Evolutionary conservation across 1,140 invertebrate genomes (phyloP).

Genomic region (Ostrea edulis): DNA sequence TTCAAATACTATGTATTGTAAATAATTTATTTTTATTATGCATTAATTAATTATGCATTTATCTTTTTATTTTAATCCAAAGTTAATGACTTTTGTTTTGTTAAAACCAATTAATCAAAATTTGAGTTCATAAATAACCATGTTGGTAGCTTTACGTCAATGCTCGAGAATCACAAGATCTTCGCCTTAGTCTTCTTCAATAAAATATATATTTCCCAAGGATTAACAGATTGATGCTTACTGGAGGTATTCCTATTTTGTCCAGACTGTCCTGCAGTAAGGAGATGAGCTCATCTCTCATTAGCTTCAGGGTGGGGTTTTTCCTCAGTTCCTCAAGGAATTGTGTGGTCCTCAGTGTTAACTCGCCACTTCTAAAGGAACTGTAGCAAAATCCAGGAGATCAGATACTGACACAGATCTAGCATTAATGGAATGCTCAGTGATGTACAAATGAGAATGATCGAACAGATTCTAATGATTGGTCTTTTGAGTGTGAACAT

Average conservation of each 20-base stretch:
- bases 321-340: constrained; percentile 71
- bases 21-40: no score
- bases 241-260: constrained; percentile 73
- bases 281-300: constrained; percentile 72
- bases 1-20: no score
- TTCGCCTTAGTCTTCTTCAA: no score
- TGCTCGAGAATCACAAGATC: no score
- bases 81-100: no score
- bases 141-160: no score
- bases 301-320: constrained; percentile 72
- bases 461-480: background rate
- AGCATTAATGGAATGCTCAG: background rate
- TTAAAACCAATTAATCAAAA: no score
- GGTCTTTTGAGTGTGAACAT: background rate
- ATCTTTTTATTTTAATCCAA: no score
- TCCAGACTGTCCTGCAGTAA: constrained; percentile 72
- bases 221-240: constrained; percentile 33
- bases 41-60: no score
- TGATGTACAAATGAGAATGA: background rate
- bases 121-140: no score
- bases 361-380: constrained; percentile 60
- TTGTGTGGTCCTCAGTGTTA: constrained; percentile 67
- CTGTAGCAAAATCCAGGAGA: background rate
- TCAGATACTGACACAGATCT: background rate
- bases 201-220: no score